These are phyloP conservation scores for Itoplectis maculator DNA, from an alignment of 2,888 invertebrate genomes.

Conservation along the genomic window DNA sequence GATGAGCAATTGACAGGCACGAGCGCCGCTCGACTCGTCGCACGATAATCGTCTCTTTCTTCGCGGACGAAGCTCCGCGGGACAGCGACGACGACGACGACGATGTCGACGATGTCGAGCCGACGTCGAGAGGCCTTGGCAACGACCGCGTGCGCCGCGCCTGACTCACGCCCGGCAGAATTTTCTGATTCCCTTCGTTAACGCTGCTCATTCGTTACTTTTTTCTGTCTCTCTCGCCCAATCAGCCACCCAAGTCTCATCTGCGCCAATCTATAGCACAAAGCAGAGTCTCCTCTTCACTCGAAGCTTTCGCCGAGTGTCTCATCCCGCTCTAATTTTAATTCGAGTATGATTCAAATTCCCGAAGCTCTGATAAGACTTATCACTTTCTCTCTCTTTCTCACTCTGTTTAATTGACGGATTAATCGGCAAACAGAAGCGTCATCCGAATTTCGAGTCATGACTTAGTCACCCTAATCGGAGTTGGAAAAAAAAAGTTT, in stretches of 20 bases:
- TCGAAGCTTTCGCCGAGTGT: not conserved
- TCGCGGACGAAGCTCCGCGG: constrained; percentile 40
- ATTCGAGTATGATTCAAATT: not conserved
- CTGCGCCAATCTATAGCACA: not conserved
- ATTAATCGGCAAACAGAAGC: not conserved
- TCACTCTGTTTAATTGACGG: not conserved
- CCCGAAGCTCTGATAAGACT: not conserved
- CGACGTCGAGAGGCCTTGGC: constrained; percentile 19
- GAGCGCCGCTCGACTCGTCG: constrained; percentile 62
- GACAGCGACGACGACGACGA: not conserved
- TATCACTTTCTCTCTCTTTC: not conserved
- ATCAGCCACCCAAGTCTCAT: constrained; percentile 45
- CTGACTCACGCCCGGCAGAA: constrained; percentile 66
- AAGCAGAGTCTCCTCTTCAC: not conserved
- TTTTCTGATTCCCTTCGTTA: constrained; percentile 69
- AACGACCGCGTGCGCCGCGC: constrained; percentile 49
- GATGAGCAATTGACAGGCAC: constrained; percentile 60
- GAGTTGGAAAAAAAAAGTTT: not conserved
- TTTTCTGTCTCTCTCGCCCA: constrained; percentile 36
- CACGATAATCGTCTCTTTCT: constrained; percentile 60
- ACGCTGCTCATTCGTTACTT: constrained; percentile 58
- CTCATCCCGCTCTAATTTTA: not conserved
- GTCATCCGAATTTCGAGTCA: not conserved
- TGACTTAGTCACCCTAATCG: not conserved
- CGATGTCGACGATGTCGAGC: not conserved